Percentiles rank a stretch among this genome's conserved stretches.
These are phyloP conservation scores for Euclidia mi DNA, from an alignment of 2,888 invertebrate genomes.

Conservation along the genomic window DNA sequence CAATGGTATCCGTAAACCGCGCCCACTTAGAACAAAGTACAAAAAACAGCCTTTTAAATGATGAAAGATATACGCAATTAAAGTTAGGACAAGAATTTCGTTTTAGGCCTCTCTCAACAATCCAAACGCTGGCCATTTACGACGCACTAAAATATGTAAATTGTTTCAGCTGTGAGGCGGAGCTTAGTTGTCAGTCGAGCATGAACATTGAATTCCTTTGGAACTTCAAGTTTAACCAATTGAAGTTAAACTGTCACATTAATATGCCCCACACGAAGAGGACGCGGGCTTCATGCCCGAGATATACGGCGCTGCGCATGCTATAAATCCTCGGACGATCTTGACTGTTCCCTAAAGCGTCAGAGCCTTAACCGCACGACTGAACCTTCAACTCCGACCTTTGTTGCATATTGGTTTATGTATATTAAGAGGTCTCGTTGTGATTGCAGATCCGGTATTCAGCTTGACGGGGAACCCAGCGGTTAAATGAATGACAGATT, in stretches of 20 bases:
- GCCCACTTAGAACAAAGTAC: neutral
- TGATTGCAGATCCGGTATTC: neutral
- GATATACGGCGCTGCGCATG: slow-evolving; percentile 20
- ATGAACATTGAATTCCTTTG: neutral
- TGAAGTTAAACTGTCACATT: slow-evolving; percentile 30
- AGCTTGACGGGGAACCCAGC: neutral
- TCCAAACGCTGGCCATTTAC: slow-evolving; percentile 19
- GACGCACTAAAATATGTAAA: slow-evolving; percentile 34
- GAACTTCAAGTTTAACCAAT: slow-evolving; percentile 14
- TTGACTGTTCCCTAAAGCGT: slow-evolving; percentile 11
- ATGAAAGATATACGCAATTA: slow-evolving; percentile 15
- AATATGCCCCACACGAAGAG: slow-evolving; percentile 26
- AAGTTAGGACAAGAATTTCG: slow-evolving; percentile 11
- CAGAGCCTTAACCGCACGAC: slow-evolving; percentile 2
- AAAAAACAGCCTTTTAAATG: neutral
- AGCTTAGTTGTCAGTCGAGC: neutral
- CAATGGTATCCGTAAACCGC: neutral
- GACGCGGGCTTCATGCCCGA: slow-evolving; percentile 18
- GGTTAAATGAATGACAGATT: slow-evolving; percentile 12
- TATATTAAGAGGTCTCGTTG: slow-evolving; percentile 18
- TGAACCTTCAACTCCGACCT: slow-evolving; percentile 28
- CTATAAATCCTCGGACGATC: slow-evolving; percentile 30
- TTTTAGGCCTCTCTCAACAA: slow-evolving; percentile 16
- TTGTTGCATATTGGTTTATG: slow-evolving; percentile 23
- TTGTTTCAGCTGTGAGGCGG: slow-evolving; percentile 13